Evolutionary conservation across 2,888 invertebrate species (phyloP).

Genomic region (Synergus laeviventris): DNA sequence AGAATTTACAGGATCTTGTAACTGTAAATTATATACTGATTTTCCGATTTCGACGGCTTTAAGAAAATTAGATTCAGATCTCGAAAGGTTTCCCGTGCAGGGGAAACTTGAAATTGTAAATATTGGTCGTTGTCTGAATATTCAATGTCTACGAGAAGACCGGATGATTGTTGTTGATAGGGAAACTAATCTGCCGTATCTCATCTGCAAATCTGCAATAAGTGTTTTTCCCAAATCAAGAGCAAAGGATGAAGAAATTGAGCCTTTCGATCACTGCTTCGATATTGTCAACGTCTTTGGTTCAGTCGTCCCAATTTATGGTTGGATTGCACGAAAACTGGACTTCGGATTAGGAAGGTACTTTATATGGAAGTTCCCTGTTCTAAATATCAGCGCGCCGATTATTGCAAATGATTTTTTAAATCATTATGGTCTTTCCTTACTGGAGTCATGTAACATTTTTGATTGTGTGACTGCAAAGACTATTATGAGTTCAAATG

Average conservation of each 20-base stretch:
- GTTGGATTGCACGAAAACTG: conserved; percentile 19
- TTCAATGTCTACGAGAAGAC: neutral
- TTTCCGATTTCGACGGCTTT: neutral
- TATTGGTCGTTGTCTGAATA: neutral
- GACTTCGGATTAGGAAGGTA: conserved; percentile 20
- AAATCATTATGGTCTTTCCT: neutral
- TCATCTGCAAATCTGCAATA: neutral
- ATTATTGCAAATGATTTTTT: conserved; percentile 18
- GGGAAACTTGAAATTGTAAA: neutral
- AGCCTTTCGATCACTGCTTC: conserved; percentile 1
- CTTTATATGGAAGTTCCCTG: conserved; percentile 2
- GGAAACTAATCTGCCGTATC: conserved; percentile 6
- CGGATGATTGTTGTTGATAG: conserved; percentile 9
- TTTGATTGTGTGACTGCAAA: neutral
- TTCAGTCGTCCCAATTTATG: conserved; percentile 6
- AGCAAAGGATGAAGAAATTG: neutral
- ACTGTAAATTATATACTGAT: neutral
- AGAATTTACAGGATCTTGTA: neutral
- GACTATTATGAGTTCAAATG: neutral
- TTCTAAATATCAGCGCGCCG: neutral
- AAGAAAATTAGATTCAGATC: neutral
- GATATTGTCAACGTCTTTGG: neutral
- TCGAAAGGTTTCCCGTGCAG: neutral
- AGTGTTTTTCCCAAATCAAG: conserved; percentile 19
- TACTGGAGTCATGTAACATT: neutral